These are phyloP conservation scores for Ceratotherium simum DNA, from an alignment of 2,113 vertebrate genomes.

Conservation along the genomic window DNA sequence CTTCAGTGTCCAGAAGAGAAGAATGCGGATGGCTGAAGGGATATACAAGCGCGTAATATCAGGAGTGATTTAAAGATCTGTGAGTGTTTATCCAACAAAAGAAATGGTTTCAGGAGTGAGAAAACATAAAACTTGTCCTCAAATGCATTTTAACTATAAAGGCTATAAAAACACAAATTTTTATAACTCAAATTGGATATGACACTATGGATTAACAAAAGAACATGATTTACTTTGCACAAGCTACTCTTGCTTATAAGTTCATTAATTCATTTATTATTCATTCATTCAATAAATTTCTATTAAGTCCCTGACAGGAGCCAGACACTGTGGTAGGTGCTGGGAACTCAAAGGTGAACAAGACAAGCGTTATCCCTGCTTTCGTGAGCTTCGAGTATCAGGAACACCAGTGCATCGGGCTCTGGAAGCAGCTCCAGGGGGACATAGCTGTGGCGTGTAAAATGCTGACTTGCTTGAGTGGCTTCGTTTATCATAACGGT, in stretches of 20 bases:
- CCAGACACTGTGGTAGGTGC: background rate
- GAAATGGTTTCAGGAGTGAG: conserved; percentile 30
- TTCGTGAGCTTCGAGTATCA: background rate
- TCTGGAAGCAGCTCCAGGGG: background rate
- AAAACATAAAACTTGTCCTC: conserved; percentile 14
- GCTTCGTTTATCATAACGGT: background rate
- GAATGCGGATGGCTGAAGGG: background rate
- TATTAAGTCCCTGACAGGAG: background rate
- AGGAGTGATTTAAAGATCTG: background rate
- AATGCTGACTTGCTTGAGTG: background rate
- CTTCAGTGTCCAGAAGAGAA: background rate
- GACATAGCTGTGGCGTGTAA: background rate
- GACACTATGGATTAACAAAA: background rate
- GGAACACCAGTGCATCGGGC: background rate
- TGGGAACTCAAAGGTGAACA: background rate
- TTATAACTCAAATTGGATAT: background rate
- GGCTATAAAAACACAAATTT: background rate
- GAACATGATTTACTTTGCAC: background rate
- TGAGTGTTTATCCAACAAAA: background rate
- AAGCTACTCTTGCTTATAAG: background rate
- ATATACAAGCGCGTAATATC: background rate
- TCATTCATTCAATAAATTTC: background rate
- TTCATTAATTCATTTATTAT: background rate
- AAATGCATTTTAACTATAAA: background rate
- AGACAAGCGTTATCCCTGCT: background rate